These are phyloP conservation scores for Acleris cristana DNA, from an alignment of 2,888 invertebrate species.

Conservation along the genomic window DNA sequence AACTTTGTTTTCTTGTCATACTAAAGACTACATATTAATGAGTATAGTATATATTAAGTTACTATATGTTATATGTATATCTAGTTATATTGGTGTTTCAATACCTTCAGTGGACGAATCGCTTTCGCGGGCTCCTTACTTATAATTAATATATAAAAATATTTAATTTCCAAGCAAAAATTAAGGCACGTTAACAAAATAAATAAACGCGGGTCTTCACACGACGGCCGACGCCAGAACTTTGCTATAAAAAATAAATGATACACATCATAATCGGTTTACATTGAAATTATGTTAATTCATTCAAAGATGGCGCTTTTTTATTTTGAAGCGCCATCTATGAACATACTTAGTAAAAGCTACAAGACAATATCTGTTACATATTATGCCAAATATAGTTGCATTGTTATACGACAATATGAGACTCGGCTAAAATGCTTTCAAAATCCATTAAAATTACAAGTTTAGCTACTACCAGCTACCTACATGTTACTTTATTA, in stretches of 20 bases:
- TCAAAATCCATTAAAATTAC: background rate
- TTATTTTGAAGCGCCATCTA: background rate
- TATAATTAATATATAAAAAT: conserved; percentile 44
- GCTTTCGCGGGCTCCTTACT: conserved; percentile 64
- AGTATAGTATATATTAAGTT: conserved; percentile 21
- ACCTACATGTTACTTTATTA: conserved; percentile 26
- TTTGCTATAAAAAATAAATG: conserved; percentile 55
- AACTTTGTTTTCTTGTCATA: background rate
- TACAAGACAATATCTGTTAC: conserved; percentile 31
- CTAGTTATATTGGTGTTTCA: conserved; percentile 74
- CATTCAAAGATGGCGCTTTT: background rate
- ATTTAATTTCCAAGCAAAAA: conserved; percentile 37
- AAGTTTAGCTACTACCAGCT: conserved; percentile 23
- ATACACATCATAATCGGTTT: conserved; percentile 39
- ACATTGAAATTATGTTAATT: conserved; percentile 13
- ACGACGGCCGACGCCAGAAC: conserved; percentile 55
- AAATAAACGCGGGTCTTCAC: conserved; percentile 44
- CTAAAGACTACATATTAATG: conserved; percentile 1
- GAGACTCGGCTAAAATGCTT: conserved; percentile 30
- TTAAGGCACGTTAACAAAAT: conserved; percentile 45
- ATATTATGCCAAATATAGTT: conserved; percentile 2
- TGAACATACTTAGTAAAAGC: conserved; percentile 16
- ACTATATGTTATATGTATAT: conserved; percentile 43
- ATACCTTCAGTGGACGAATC: conserved; percentile 81
- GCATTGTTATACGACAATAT: conserved; percentile 12